Evolutionary conservation across 2,888 invertebrate species (phyloP).

Genomic region (Acanthosepion esculentum): DNA sequence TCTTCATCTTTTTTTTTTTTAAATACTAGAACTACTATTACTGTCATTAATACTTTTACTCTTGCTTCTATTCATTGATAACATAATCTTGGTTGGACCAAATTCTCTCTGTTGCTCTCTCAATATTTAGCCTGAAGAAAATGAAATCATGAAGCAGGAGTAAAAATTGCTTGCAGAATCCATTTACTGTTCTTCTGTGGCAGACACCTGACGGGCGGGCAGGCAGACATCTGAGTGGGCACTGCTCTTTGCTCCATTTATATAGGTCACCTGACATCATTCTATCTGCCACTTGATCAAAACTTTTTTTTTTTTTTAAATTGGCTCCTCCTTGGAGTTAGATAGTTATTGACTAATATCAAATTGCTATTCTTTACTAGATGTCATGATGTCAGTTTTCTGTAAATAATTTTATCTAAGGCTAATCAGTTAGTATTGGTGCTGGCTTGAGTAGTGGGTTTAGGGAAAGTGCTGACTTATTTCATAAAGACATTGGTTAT

Average conservation of each 20-base stretch:
- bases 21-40: neutral
- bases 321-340: neutral
- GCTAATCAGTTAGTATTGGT: too few species aligned
- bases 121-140: neutral
- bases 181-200: neutral
- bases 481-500: too few species aligned
- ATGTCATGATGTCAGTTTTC: too few species aligned
- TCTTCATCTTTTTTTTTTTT: neutral
- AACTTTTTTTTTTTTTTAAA: neutral
- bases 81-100: neutral
- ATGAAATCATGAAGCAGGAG: neutral
- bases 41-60: neutral
- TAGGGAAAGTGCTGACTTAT: too few species aligned
- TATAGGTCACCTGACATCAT: conserved; percentile 20
- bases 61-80: neutral
- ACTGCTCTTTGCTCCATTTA: neutral
- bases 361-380: too few species aligned
- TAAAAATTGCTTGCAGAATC: neutral
- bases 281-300: neutral
- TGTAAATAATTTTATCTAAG: too few species aligned
- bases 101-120: neutral
- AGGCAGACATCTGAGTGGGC: neutral
- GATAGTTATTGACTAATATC: too few species aligned
- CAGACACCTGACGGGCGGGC: conserved; percentile 2
- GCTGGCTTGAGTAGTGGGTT: too few species aligned